phyloP scores from a whole-genome alignment of 2,888 invertebrate species.

The Luperina nickerlii region DNA sequence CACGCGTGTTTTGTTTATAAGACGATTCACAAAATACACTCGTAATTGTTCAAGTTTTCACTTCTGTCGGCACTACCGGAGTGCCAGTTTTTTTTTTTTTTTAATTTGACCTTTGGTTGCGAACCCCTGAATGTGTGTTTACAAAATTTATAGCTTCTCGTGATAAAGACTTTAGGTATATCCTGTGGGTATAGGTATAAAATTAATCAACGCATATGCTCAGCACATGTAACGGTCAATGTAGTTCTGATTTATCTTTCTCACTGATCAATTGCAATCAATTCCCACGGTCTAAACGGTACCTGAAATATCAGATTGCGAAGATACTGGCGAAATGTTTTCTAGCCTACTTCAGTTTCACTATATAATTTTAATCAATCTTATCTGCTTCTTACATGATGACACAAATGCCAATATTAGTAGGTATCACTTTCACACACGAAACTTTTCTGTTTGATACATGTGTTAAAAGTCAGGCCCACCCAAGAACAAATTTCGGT shows the following conservation, averaged over 20 bases:
- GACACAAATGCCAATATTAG: neutral
- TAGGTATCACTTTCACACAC: neutral
- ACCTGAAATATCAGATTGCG: conserved; percentile 12
- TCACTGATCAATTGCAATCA: conserved; percentile 26
- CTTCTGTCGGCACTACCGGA: no score
- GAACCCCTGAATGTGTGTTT: no score
- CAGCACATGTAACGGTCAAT: conserved; percentile 23
- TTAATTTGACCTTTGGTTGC: no score
- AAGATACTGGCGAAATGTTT: neutral
- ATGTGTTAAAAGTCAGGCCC: neutral
- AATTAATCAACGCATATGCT: conserved; percentile 5
- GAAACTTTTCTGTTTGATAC: neutral
- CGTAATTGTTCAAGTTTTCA: no score
- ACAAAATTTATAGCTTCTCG: no score
- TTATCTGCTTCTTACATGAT: neutral
- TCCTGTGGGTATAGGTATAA: neutral
- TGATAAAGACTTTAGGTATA: neutral
- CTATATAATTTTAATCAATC: neutral
- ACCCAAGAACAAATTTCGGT: neutral
- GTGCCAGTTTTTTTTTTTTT: no score
- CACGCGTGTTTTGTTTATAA: no score
- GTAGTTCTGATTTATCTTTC: conserved; percentile 19
- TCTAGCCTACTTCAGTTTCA: neutral
- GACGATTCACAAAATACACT: no score
- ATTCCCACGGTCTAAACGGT: conserved; percentile 40